Conservation (phyloP, 2,888 invertebrate genomes). For the Polyommatus icarus region DNA sequence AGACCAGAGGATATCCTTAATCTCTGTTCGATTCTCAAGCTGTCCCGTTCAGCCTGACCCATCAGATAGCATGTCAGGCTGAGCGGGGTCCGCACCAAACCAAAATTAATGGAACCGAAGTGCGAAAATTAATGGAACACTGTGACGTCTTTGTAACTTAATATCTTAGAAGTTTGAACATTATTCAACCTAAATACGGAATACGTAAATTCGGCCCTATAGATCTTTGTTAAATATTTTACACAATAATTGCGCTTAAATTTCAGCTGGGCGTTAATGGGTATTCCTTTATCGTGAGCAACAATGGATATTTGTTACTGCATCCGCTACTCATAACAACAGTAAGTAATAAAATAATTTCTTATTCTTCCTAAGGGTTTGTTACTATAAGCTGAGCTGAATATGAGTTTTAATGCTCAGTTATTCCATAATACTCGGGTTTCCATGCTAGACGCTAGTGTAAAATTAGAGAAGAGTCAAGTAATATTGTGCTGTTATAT, state of each 20-base stretch:
- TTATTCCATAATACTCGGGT: no score
- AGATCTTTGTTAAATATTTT: background rate
- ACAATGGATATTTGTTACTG: constrained; percentile 96
- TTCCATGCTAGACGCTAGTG: no score
- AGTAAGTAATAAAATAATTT: constrained; percentile 75
- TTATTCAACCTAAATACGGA: background rate
- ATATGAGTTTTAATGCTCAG: background rate
- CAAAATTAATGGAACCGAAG: background rate
- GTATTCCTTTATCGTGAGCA: constrained; percentile 97
- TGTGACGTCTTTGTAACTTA: background rate
- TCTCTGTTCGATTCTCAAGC: no score
- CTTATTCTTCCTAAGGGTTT: no score
- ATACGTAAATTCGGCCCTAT: no score
- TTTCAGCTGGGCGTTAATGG: constrained; percentile 96
- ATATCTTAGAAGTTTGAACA: background rate
- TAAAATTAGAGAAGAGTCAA: background rate
- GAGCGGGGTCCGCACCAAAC: no score
- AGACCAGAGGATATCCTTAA: no score
- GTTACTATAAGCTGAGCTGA: background rate
- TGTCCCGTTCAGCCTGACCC: no score
- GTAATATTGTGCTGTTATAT: background rate
- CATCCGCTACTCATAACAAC: constrained; percentile 96
- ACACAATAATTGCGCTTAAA: background rate
- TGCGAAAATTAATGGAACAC: background rate
- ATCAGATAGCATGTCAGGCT: no score